phyloP scores from a whole-genome alignment of 2,888 invertebrate species.

The Eupithecia subfuscata region DNA sequence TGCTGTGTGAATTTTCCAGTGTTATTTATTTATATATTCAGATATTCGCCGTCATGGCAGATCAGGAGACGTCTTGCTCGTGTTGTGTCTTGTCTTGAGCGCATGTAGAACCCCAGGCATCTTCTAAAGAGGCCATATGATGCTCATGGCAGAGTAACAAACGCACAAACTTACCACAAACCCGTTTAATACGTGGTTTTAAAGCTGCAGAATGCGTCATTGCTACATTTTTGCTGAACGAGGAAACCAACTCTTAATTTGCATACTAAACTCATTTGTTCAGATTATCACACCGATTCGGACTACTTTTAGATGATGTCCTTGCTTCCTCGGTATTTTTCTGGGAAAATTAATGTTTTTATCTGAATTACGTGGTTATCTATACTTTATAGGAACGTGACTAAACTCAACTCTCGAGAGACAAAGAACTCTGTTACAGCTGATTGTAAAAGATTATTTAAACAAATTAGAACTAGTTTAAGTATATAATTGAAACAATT shows the following conservation, averaged over 20 bases:
- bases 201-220: background rate
- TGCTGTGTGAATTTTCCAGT: no score
- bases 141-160: background rate
- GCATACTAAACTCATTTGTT: slow-evolving; percentile 36
- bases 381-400: background rate
- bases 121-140: background rate
- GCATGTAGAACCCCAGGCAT: background rate
- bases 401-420: background rate
- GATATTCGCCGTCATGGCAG: no score
- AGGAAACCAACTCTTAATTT: slow-evolving; percentile 35
- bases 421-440: background rate
- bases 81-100: background rate
- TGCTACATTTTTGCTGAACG: slow-evolving; percentile 23
- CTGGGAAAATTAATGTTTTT: background rate
- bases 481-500: no score
- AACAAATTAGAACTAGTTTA: no score
- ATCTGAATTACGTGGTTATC: slow-evolving; percentile 6
- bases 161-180: background rate
- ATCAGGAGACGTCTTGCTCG: background rate
- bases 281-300: slow-evolving; percentile 31
- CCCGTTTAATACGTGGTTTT: background rate
- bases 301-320: slow-evolving; percentile 30
- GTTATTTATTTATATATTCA: no score
- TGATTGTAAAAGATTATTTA: no score
- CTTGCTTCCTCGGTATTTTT: slow-evolving; percentile 21